Evolutionary conservation across 2,797 vertebrate species (phyloP), one percentile per base, ranked within the genome.

Genomic region (Thaleichthys pacificus): DNA sequence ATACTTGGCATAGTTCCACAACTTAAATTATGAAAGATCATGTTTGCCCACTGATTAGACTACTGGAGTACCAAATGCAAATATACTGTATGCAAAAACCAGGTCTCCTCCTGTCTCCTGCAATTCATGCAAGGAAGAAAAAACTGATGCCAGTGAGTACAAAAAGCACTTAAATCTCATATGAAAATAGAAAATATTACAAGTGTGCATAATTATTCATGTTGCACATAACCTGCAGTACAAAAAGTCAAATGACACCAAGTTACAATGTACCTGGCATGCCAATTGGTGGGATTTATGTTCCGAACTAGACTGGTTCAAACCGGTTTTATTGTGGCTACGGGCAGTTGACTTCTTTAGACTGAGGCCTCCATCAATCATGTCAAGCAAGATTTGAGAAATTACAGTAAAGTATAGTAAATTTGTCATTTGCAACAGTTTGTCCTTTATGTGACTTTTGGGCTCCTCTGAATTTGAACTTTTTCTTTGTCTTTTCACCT

Each of bases 141-240:
- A 88, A 91, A 90, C 42, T 89, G 81, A 90, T 89, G 89, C 87
- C 85, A 69, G 88, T 86, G 89, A 90, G 88, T 90, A 92, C 87
- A 93, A 92, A 93, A 92, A 91, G 89, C 91, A 91, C 91, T 91
- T 91, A 91, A 92, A 92, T 92, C 86, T 92, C 90, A 86, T 93
- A 93, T 92, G 92, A 93, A 93, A 93, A 93, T 93, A 93, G 85
- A 92, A 92, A 92, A 92, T 92, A 92, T 92, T 91, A 93, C 90
- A 93, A 90, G 90, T 92, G 91, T 93, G 91, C 90, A 92, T 91
- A 92, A 91, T 88, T 82, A 86, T 88, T 89, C 85, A 88, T 89
- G 91, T 90, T 92, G 89, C 91, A 92, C 90, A 68, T 87, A 89
- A 89, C 88, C 88, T 91, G 90, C 87, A 89, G 90, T 93, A 92